Conservation (phyloP, 2,113 vertebrate species). For the Brachirus orientalis region DNA sequence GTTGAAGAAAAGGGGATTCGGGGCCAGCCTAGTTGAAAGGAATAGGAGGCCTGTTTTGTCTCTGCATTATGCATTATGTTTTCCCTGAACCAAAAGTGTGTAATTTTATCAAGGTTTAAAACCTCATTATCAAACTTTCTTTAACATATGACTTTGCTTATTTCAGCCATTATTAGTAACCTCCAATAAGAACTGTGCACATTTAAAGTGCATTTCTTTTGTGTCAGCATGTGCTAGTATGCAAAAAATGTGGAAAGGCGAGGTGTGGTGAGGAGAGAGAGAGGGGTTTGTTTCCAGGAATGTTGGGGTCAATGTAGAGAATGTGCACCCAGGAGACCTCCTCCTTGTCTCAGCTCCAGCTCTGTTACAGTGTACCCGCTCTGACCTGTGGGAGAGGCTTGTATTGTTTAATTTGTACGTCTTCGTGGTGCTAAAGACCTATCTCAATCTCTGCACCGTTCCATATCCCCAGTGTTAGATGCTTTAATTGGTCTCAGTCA, state of each 20-base stretch:
- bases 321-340: constrained; percentile 64
- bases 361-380: constrained; percentile 57
- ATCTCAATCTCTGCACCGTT: constrained; percentile 51
- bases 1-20: constrained; percentile 67
- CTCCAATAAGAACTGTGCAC: constrained; percentile 31
- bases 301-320: constrained; percentile 62
- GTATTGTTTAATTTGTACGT: constrained; percentile 52
- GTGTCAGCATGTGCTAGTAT: constrained; percentile 51
- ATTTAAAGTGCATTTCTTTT: constrained; percentile 26
- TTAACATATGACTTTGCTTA: constrained; percentile 18
- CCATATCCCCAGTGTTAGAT: constrained; percentile 47
- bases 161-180: background rate
- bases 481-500: constrained; percentile 53
- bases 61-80: constrained; percentile 72
- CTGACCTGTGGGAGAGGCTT: constrained; percentile 37
- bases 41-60: too few relatives aligned
- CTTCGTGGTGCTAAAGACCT: constrained; percentile 47
- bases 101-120: constrained; percentile 55
- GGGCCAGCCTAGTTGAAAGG: constrained; percentile 53
- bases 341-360: constrained; percentile 40
- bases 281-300: constrained; percentile 65
- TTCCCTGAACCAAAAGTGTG: constrained; percentile 55
- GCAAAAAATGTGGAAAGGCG: constrained; percentile 63
- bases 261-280: constrained; percentile 52
- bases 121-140: constrained; percentile 19